Evolutionary conservation across 2,888 invertebrate genomes (phyloP).

Genomic region (Xestia rhomboidea): DNA sequence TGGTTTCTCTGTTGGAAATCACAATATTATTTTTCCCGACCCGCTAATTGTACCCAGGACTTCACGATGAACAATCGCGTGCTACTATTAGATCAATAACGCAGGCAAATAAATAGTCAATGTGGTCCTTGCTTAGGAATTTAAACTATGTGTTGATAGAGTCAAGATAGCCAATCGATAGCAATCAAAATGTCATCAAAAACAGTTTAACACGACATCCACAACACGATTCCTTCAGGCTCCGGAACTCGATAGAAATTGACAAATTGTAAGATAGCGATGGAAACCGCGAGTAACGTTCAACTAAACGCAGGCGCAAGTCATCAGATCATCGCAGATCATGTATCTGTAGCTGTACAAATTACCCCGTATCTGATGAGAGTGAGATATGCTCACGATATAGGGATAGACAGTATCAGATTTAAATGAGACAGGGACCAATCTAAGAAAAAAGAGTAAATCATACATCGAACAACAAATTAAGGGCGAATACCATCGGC

Average conservation of each 20-base stretch:
- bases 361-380: constrained; percentile 66
- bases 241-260: constrained; percentile 30
- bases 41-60: no score
- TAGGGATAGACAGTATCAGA: constrained; percentile 8
- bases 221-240: constrained; percentile 37
- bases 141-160: not conserved
- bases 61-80: not conserved
- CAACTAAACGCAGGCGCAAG: constrained; percentile 52
- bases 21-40: not conserved
- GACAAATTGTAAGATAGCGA: constrained; percentile 48
- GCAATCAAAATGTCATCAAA: constrained; percentile 24
- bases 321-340: constrained; percentile 59
- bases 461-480: not conserved
- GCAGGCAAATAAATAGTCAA: not conserved
- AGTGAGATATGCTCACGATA: constrained; percentile 30
- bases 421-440: not conserved
- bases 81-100: not conserved
- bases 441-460: not conserved
- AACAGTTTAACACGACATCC: constrained; percentile 11
- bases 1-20: not conserved
- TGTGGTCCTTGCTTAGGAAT: not conserved
- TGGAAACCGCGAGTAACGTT: constrained; percentile 39
- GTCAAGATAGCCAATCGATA: constrained; percentile 9
- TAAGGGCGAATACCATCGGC: not conserved
- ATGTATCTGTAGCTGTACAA: constrained; percentile 60